Evolutionary conservation across 2,888 invertebrate species (phyloP).

Genomic region (Liopterus haemorrhoidalis): DNA sequence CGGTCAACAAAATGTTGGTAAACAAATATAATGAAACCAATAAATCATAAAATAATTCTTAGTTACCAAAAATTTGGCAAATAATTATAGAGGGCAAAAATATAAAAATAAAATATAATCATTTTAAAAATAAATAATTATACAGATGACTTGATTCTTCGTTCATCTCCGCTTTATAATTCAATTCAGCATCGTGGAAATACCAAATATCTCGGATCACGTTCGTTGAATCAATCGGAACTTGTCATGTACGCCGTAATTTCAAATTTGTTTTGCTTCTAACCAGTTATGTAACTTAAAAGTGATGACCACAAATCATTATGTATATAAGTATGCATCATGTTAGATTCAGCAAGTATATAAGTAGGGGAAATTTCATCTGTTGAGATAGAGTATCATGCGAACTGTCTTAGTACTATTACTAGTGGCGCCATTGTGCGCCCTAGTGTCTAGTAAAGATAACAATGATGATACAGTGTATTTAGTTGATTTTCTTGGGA

Average conservation of each 20-base stretch:
- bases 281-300: slow-evolving; percentile 12
- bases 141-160: not conserved
- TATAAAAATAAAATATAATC: not conserved
- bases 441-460: no score
- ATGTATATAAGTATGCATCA: slow-evolving; percentile 19
- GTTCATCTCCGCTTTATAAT: no score
- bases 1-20: no score
- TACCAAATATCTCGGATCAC: no score
- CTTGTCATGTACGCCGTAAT: slow-evolving; percentile 15
- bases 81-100: no score
- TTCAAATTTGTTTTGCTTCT: slow-evolving; percentile 16
- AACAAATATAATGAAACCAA: no score
- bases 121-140: not conserved
- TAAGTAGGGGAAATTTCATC: slow-evolving; percentile 5
- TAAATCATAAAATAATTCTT: no score
- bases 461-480: no score
- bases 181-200: slow-evolving; percentile 7
- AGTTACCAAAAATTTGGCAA: no score
- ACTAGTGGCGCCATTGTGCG: slow-evolving; percentile 8
- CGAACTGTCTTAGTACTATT: no score
- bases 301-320: slow-evolving; percentile 15
- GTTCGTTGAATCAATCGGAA: slow-evolving; percentile 16
- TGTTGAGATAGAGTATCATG: slow-evolving; percentile 11
- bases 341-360: slow-evolving; percentile 4
- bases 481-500: slow-evolving; percentile 12